A percentile compares a stretch with the other conserved stretches of the same genome.
These are phyloP conservation scores for Mesopsocus fuscifrons DNA, from an alignment of 2,888 invertebrate genomes.

Conservation along the genomic window DNA sequence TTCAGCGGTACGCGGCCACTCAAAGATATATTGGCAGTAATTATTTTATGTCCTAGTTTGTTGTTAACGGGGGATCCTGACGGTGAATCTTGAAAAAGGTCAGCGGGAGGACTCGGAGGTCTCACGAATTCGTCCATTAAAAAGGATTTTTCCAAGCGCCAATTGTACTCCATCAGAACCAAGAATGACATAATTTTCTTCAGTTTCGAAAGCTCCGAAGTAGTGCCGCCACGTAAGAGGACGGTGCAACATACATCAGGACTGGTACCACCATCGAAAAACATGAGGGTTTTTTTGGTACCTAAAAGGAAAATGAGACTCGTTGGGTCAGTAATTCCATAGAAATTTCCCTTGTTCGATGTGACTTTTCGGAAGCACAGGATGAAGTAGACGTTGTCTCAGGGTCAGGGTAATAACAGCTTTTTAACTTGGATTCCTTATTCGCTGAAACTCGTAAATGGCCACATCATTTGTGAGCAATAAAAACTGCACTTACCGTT, in stretches of 20 bases:
- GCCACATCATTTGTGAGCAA: too few species aligned
- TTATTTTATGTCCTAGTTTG: too few species aligned
- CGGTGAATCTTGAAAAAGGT: constrained; percentile 11
- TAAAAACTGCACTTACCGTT: too few species aligned
- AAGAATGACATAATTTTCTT: constrained; percentile 69
- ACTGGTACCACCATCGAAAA: constrained; percentile 76
- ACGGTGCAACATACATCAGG: constrained; percentile 24
- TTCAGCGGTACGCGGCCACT: too few species aligned
- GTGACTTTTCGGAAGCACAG: too few species aligned
- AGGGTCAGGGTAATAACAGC: too few species aligned
- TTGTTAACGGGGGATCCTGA: not conserved
- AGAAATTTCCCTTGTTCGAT: too few species aligned
- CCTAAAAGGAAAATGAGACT: constrained; percentile 29
- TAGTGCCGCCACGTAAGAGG: constrained; percentile 17
- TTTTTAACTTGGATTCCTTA: too few species aligned
- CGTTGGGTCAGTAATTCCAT: too few species aligned
- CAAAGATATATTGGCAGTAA: too few species aligned
- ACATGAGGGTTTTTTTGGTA: constrained; percentile 71
- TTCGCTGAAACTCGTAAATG: too few species aligned
- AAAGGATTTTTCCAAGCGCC: constrained; percentile 81
- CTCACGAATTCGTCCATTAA: constrained; percentile 70
- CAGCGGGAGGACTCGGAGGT: constrained; percentile 29
- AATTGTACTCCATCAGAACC: constrained; percentile 73
- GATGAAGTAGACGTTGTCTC: too few species aligned
- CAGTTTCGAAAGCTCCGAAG: constrained; percentile 34